Percentiles rank a stretch among this genome's conserved stretches.
Evolutionary conservation across 2,113 vertebrate species (phyloP).

Genomic region (Rhea americana): DNA sequence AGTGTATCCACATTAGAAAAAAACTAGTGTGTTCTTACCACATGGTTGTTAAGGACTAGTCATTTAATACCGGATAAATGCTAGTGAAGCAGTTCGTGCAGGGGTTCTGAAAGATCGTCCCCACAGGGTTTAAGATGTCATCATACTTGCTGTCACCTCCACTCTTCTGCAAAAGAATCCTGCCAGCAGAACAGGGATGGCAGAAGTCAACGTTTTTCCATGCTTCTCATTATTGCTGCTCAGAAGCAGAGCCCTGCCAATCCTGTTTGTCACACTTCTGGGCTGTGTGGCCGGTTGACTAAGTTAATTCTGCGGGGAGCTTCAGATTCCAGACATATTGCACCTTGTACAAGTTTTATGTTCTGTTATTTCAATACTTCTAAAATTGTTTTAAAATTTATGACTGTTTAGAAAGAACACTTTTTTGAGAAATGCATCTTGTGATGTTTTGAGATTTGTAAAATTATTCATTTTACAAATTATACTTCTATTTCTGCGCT

Average conservation of each 20-base stretch:
- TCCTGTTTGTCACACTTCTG: not conserved
- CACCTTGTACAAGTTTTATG: fast-evolving
- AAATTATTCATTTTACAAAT: not conserved
- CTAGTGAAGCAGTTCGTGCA: not conserved
- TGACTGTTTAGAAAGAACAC: not conserved
- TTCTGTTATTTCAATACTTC: not conserved
- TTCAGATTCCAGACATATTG: not conserved
- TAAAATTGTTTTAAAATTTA: not conserved
- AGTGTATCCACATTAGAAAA: not conserved
- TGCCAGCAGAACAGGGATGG: not conserved
- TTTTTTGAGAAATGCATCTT: not conserved
- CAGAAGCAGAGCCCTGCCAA: not conserved
- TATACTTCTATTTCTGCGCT: not conserved
- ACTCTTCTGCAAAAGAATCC: not conserved
- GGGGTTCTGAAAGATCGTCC: not conserved
- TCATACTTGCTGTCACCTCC: not conserved
- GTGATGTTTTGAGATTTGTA: not conserved
- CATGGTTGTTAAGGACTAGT: not conserved
- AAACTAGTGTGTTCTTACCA: not conserved
- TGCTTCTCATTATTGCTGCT: not conserved
- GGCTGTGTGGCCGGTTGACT: not conserved
- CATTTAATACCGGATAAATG: not conserved
- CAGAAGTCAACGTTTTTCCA: not conserved
- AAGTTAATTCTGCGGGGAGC: not conserved
- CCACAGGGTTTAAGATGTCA: not conserved